A percentile compares a stretch with the other conserved stretches of the same genome.
These are phyloP conservation scores for Drosophila setosimentum DNA, from an alignment of 2,888 invertebrate genomes.

Conservation along the genomic window DNA sequence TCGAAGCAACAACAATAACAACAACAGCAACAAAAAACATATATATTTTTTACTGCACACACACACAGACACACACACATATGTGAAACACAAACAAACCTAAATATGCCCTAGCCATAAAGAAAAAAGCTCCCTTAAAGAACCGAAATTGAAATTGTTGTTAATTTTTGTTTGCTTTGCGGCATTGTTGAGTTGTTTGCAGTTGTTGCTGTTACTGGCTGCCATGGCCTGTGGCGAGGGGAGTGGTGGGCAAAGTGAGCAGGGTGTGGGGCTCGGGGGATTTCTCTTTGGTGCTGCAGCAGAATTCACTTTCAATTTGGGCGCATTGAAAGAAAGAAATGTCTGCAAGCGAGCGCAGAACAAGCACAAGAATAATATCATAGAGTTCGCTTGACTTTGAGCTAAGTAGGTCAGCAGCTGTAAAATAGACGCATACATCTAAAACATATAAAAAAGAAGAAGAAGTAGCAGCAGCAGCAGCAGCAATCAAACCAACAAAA, in stretches of 20 bases:
- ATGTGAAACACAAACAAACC: slow-evolving; percentile 63
- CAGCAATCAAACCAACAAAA: slow-evolving; percentile 33
- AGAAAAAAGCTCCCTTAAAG: slow-evolving; percentile 71
- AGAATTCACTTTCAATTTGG: slow-evolving; percentile 77
- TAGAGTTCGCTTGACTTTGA: slow-evolving; percentile 72
- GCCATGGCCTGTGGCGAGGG: not conserved
- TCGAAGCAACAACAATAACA: slow-evolving; percentile 25
- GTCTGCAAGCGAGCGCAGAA: too few species aligned
- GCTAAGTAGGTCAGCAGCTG: slow-evolving; percentile 77
- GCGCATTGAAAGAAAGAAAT: slow-evolving; percentile 56
- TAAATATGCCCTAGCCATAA: slow-evolving; percentile 67
- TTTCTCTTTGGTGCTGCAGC: slow-evolving; percentile 48
- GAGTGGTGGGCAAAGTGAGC: not conserved
- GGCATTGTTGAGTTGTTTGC: slow-evolving; percentile 75
- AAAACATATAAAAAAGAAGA: slow-evolving; percentile 26
- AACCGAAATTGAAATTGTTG: slow-evolving; percentile 74
- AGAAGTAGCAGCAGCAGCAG: not conserved
- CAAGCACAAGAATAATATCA: slow-evolving; percentile 42
- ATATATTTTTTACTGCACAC: slow-evolving; percentile 55
- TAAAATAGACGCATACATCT: slow-evolving; percentile 63
- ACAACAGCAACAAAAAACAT: slow-evolving; percentile 40
- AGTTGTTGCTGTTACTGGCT: slow-evolving; percentile 24
- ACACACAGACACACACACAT: slow-evolving; percentile 17
- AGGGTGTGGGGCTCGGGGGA: not conserved
- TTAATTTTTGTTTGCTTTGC: slow-evolving; percentile 74